These are phyloP conservation scores for Danaus plexippus DNA, from an alignment of 1,140 invertebrate genomes.

Conservation along the genomic window DNA sequence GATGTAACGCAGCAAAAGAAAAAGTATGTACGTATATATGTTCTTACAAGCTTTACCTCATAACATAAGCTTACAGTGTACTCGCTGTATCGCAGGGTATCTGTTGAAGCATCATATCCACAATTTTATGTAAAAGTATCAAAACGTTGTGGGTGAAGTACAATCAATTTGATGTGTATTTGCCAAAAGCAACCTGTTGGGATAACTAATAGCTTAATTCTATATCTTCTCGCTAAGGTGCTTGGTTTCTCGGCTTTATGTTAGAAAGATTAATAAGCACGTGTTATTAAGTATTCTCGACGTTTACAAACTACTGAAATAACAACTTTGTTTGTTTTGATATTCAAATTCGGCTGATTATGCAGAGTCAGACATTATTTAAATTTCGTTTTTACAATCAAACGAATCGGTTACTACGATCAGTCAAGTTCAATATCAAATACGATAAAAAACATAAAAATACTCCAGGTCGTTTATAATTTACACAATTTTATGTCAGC, in stretches of 20 bases:
- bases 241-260: conserved; percentile 45
- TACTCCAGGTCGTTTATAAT: no score
- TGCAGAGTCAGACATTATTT: conserved; percentile 12
- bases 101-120: not conserved
- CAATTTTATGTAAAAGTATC: conserved; percentile 16
- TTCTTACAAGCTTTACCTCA: no score
- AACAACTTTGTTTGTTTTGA: conserved; percentile 31
- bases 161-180: conserved; percentile 12
- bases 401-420: not conserved
- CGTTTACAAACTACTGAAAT: conserved; percentile 42
- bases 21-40: no score
- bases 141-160: conserved; percentile 7
- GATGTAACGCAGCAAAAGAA: not conserved
- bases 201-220: conserved; percentile 71
- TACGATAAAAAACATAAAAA: no score
- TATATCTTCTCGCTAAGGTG: conserved; percentile 52
- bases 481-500: no score
- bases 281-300: conserved; percentile 55
- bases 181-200: conserved; percentile 43
- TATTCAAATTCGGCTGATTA: conserved; percentile 18
- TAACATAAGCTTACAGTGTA: no score
- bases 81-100: no score
- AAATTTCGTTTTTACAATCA: conserved; percentile 8
- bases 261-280: conserved; percentile 42
- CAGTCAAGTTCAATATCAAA: no score